Evolutionary conservation across 2,113 vertebrate genomes (phyloP).

Genomic region (Neodon shergylaensis): DNA sequence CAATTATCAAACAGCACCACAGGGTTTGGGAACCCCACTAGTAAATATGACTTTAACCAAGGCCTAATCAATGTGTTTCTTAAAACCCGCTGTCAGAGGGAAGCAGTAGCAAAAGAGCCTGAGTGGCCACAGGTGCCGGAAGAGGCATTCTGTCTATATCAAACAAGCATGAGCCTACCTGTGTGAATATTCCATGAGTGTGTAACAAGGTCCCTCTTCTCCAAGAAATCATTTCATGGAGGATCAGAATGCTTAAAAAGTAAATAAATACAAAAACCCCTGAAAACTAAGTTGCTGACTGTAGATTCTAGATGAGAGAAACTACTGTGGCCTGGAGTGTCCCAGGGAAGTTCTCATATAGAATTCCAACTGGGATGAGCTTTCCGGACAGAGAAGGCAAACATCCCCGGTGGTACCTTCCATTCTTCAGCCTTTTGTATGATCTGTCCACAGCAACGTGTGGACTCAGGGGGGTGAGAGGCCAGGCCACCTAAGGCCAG

Average conservation of each 20-base stretch:
- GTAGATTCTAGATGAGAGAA: not conserved
- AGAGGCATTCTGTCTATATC: not conserved
- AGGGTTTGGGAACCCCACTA: constrained; percentile 20
- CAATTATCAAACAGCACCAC: constrained; percentile 56
- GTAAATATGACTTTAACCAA: constrained; percentile 33
- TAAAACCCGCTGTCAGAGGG: constrained; percentile 14
- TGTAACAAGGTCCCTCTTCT: not conserved
- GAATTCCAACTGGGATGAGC: not conserved
- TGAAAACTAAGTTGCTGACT: not conserved
- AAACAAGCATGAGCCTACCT: not conserved
- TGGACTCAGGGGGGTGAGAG: not conserved
- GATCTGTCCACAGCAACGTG: accelerated
- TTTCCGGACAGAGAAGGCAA: not conserved
- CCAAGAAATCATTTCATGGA: not conserved
- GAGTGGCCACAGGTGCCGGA: not conserved
- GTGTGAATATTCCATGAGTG: not conserved
- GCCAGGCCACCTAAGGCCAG: not conserved
- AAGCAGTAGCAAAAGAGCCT: not conserved
- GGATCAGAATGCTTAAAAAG: not conserved
- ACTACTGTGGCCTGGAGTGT: not conserved
- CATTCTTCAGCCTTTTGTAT: not conserved
- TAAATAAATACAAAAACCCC: not conserved
- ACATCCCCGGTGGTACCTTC: not conserved
- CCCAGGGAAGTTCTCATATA: not conserved
- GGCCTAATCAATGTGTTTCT: constrained; percentile 26